Base-by-base conservation (phyloP, 1,140 invertebrate species). In the Drosophila sp. region DNA sequence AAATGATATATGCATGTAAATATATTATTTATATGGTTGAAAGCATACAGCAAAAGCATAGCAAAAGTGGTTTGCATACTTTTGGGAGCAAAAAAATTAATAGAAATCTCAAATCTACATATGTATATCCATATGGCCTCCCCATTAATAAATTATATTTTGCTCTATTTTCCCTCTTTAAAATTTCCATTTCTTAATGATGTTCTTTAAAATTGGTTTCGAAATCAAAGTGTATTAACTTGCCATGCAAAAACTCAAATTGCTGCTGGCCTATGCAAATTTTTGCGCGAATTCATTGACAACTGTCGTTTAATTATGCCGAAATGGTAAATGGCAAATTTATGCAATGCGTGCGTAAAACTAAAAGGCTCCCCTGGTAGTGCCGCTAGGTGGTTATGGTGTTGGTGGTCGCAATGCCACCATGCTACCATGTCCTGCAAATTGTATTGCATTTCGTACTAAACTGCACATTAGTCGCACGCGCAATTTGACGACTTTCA, bases 341-440 rank as follows among this genome's bases (percentile, higher is more conserved):
- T 87, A 86, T 86, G 82, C 82, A 86, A 71, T 74, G 76, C 84
- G 70, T 79, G 71, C 76, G 66, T 68, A 74, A 86, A 86, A 87
- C 87, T 67, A 87, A 87, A 86, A 86, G 82, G 62, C 44, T 61
- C 67, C 58, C 67, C 67, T 54, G 60, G 47, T 55, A 66, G 47
- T 38, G 50, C 33, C 33, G 11, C 23, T 50, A 8, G 40, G 4
- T 41, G 44, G 44, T 27, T 50, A n/a, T 50, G 17, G 1, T 23
- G 6, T 1, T 47, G 44, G 38, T 47, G 8, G 10, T 40, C 0
- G 38, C 0, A n/a, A 11, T 41, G n/a, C 2, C 40, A 11, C n/a
- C 8, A 38, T 38, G 10, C 35, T 11, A 41, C 40, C 44, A 50
- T 50, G 44, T 50, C 44, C 44, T 27, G 23, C 44, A 50, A 50